Base-by-base conservation (phyloP, 1,140 invertebrate species). In the Lepidurus couesii region DNA sequence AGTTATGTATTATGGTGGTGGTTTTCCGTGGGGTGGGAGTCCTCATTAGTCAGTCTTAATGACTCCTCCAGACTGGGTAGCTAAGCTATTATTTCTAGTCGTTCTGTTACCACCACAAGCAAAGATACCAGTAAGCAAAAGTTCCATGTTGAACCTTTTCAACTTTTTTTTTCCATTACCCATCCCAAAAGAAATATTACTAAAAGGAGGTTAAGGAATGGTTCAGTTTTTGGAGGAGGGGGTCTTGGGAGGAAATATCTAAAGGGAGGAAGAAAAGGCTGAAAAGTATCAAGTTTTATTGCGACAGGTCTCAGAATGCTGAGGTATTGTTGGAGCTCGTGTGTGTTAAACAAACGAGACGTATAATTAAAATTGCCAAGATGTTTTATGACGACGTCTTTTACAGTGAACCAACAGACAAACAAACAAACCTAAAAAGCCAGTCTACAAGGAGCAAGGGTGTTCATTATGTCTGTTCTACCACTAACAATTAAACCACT, bases 271-370 rank as follows among this genome's bases (percentile, higher is more conserved):
- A 21, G n/a, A 16, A 65, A 65, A 16, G 21, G 53, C 53, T 65
- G 53, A 1, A 7, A 3, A 11, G 53, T 65, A 65, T 65, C 53
- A 65, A 11, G 53, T 65, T 65, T 65, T 65, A 65, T 65, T 65
- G 53, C 53, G 53, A 65, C 53, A 65, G 53, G 6, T 7, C 53
- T n/a, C 53, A 13, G 53, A 21, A 13, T 34, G 26, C 4, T 65
- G 47, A 65, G 10, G 7, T 65, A 65, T 65, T 65, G 53, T 65
- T 65, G 53, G 13, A 16, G 21, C 53, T 65, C 53, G 53, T 65
- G 53, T 47, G 45, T 65, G 53, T 65, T 65, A 65, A 65, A 65
- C 53, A 65, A 65, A 65, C 53, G 53, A 65, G 53, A 65, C 53
- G n/a, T 65, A 65, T 65, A 65, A 65, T 21, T 65, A 65, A 11